Evolutionary conservation across 2,888 invertebrate genomes (phyloP).

Genomic region (Hyalella azteca): DNA sequence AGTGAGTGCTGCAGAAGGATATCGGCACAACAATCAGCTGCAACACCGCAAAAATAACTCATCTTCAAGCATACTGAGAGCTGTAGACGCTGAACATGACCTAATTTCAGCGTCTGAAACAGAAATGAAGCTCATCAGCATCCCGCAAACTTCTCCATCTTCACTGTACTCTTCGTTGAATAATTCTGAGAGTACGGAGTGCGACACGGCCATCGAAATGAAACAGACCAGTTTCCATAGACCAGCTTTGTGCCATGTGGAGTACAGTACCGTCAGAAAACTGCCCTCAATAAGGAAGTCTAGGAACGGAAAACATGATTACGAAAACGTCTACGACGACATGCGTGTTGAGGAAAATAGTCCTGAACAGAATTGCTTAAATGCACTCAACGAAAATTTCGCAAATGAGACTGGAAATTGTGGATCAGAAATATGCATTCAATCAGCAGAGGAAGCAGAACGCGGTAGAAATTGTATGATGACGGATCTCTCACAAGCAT

Average conservation of each 20-base stretch:
- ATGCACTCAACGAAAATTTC: not conserved
- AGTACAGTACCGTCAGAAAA: not conserved
- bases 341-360: not conserved
- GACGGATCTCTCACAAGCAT: not conserved
- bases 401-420: no score
- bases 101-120: not conserved
- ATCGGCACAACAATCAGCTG: not conserved
- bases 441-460: no score
- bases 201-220: not conserved
- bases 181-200: not conserved
- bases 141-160: slow-evolving; percentile 23
- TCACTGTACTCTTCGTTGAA: slow-evolving; percentile 16
- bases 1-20: not conserved
- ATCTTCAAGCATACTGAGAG: not conserved
- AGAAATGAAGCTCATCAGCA: not conserved
- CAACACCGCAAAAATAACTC: not conserved
- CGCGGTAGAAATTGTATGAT: no score
- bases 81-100: not conserved
- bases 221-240: not conserved
- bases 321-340: slow-evolving; percentile 32
- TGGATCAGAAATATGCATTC: no score
- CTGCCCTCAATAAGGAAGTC: not conserved
- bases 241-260: slow-evolving; percentile 13
- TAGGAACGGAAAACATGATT: not conserved
- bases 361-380: not conserved